phyloP scores from a whole-genome alignment of 53 echinoderm and acorn worm genomes.

The Temnopleurus reevesii region DNA sequence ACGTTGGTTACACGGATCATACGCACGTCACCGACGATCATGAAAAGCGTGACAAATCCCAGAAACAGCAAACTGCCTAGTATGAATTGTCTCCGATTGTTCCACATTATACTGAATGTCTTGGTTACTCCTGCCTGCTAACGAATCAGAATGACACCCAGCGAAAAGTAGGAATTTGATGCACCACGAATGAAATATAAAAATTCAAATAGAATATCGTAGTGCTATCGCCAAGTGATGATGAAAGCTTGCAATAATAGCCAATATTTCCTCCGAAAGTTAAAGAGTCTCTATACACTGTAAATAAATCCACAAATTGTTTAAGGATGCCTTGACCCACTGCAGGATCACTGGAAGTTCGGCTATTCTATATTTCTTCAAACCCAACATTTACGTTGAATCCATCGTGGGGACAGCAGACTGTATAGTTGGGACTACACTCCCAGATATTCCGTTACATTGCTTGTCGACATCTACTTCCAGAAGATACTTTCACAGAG shows the following conservation, averaged over 20 bases:
- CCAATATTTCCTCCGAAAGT: neutral
- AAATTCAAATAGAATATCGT: neutral
- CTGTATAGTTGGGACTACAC: neutral
- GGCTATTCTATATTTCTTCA: neutral
- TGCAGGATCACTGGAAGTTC: neutral
- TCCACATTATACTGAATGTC: slow-evolving; percentile 39
- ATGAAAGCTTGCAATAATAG: neutral
- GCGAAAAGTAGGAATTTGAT: too few relatives aligned
- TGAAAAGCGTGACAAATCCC: slow-evolving; percentile 17
- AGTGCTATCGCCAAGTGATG: too few relatives aligned
- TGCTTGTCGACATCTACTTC: neutral
- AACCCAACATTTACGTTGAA: neutral
- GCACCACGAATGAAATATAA: neutral
- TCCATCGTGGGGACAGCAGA: slow-evolving; percentile 10
- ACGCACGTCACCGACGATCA: slow-evolving; percentile 37
- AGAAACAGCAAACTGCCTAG: slow-evolving; percentile 48
- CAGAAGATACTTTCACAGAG: neutral
- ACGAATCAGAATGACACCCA: neutral
- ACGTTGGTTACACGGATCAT: neutral
- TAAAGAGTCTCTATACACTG: neutral
- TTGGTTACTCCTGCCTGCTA: neutral
- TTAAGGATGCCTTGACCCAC: neutral
- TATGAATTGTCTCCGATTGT: slow-evolving; percentile 29
- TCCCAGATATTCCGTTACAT: neutral
- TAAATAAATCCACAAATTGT: neutral